A percentile compares a stretch with the other conserved stretches of the same genome.
Evolutionary conservation across 2,888 invertebrate genomes (phyloP).

Genomic region (Sinhomidia bicolor): DNA sequence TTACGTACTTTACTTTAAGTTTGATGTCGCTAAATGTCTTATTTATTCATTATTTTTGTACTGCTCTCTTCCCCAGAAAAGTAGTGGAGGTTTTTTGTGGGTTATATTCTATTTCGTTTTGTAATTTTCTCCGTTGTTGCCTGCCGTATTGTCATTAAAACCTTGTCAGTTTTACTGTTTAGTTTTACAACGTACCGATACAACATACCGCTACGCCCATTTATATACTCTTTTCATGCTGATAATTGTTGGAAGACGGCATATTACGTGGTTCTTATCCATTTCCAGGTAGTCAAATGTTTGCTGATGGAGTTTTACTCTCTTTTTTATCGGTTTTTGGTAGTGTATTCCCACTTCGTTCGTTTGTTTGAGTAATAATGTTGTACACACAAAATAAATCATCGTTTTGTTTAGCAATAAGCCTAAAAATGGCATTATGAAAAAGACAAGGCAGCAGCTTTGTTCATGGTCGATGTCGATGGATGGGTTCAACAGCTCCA

Average conservation of each 20-base stretch:
- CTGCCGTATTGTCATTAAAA: neutral
- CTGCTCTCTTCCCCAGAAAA: neutral
- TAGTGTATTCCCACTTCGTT: slow-evolving; percentile 7
- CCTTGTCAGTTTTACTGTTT: slow-evolving; percentile 5
- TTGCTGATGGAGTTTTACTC: slow-evolving; percentile 1
- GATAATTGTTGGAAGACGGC: neutral
- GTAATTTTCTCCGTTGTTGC: neutral
- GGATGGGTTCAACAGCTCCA: no score
- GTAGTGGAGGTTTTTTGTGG: neutral
- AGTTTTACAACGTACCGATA: no score
- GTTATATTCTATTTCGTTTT: neutral
- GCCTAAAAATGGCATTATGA: neutral
- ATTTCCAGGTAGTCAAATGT: neutral
- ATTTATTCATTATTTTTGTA: neutral
- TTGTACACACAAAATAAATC: slow-evolving; percentile 19
- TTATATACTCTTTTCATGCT: neutral
- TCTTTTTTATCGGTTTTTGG: slow-evolving; percentile 27
- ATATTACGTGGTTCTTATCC: no score
- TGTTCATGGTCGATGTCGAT: no score
- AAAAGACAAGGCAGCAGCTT: no score
- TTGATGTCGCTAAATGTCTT: neutral
- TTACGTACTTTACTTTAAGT: neutral
- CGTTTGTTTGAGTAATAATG: neutral
- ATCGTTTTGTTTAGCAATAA: neutral
- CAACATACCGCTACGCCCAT: no score